Conservation (phyloP, 2,113 vertebrate genomes). For the Lipophrys pholis region DNA sequence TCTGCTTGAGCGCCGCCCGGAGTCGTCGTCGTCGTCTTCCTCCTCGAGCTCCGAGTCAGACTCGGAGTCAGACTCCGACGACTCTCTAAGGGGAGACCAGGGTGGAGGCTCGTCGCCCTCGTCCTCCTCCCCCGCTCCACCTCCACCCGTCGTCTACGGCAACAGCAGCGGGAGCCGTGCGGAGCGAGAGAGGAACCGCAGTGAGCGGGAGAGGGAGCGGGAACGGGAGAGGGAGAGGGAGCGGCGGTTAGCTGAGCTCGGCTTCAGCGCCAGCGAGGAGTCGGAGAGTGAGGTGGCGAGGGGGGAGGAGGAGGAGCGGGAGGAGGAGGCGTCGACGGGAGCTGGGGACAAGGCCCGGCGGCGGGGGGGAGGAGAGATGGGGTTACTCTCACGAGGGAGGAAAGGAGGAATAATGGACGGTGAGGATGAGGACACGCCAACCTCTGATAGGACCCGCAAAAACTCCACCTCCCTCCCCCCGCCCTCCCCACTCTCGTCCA, state of each 20-base stretch:
- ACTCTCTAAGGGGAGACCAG: slow-evolving; percentile 68
- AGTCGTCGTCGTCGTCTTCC: slow-evolving; percentile 86
- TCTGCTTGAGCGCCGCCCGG: slow-evolving; percentile 87
- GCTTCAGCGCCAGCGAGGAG: slow-evolving; percentile 88
- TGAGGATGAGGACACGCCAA: slow-evolving; percentile 64
- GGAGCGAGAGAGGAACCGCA: slow-evolving; percentile 66
- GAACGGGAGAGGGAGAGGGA: slow-evolving; percentile 72
- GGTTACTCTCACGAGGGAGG: slow-evolving; percentile 56
- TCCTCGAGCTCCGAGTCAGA: slow-evolving; percentile 90
- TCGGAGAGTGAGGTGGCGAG: slow-evolving; percentile 76
- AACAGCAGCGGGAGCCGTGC: slow-evolving; percentile 57
- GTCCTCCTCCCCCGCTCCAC: slow-evolving; percentile 55
- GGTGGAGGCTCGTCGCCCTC: slow-evolving; percentile 63
- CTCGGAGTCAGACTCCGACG: slow-evolving; percentile 86
- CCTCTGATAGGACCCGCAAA: slow-evolving; percentile 68
- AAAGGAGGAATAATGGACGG: slow-evolving; percentile 71
- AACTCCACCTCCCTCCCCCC: slow-evolving; percentile 69
- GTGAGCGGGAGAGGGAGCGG: slow-evolving; percentile 65
- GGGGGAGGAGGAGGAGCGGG: slow-evolving; percentile 76
- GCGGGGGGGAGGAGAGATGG: slow-evolving; percentile 54
- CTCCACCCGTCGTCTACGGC: slow-evolving; percentile 61
- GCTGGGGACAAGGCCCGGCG: slow-evolving; percentile 62
- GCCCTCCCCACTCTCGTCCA: slow-evolving; percentile 82
- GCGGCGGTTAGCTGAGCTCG: slow-evolving; percentile 81
- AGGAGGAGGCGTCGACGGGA: slow-evolving; percentile 56